phyloP scores from a whole-genome alignment of 2,888 invertebrate species.

The Bedellia somnulentella region DNA sequence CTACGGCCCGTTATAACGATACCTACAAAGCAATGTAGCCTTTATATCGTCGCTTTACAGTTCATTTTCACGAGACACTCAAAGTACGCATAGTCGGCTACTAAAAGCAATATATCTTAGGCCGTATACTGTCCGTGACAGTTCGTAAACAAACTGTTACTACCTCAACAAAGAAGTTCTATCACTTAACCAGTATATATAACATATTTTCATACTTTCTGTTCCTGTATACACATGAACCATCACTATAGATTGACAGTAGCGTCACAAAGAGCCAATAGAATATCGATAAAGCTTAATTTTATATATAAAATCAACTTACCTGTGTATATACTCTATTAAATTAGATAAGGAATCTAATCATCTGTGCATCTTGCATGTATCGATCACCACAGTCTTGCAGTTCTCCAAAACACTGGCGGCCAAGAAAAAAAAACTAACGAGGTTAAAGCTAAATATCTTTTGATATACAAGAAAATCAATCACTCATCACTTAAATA shows the following conservation, averaged over 20 bases:
- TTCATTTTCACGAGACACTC: conserved; percentile 19
- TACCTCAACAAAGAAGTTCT: conserved; percentile 49
- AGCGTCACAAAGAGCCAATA: conserved; percentile 13
- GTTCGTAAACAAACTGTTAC: conserved; percentile 63
- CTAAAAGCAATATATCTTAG: conserved; percentile 63
- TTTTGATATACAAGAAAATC: conserved; percentile 20
- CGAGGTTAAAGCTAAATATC: conserved; percentile 54
- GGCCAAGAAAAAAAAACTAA: conserved; percentile 33
- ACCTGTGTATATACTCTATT: too few species aligned
- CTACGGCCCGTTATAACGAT: conserved; percentile 53
- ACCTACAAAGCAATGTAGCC: conserved; percentile 15
- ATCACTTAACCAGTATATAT: too few species aligned
- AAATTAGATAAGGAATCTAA: too few species aligned
- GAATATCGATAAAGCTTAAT: conserved; percentile 10
- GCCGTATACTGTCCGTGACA: conserved; percentile 62
- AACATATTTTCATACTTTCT: too few species aligned
- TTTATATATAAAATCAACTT: too few species aligned
- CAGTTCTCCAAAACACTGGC: conserved; percentile 52
- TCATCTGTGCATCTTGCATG: conserved; percentile 60
- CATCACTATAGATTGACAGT: too few species aligned
- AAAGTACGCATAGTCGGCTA: conserved; percentile 58
- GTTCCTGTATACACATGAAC: too few species aligned
- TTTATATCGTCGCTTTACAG: conserved; percentile 15
- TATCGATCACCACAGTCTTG: conserved; percentile 59
- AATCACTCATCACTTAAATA: conserved; percentile 26